Percentiles rank a stretch among this genome's conserved stretches.
phyloP scores from a whole-genome alignment of 2,888 invertebrate genomes.

The Anoncus sp. region DNA sequence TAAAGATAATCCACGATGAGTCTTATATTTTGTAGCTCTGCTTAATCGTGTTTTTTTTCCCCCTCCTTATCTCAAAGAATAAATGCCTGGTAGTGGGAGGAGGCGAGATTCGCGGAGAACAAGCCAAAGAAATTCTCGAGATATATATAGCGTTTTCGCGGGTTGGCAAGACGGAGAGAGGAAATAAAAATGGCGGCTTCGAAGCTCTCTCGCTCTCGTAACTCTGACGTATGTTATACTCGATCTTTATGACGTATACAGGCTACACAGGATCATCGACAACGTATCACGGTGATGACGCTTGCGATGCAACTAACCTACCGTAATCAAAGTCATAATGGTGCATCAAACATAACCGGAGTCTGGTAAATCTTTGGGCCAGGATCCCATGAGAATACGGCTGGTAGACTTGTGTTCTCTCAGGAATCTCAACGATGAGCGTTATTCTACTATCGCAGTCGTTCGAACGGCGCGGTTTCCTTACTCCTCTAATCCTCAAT shows the following conservation, averaged over 20 bases:
- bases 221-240: constrained; percentile 61
- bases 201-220: constrained; percentile 44
- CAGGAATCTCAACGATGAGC: constrained; percentile 9
- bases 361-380: constrained; percentile 80
- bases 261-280: constrained; percentile 47
- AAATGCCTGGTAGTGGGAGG: neutral
- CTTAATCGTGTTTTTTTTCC: neutral
- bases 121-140: neutral
- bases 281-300: constrained; percentile 72
- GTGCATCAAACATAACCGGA: constrained; percentile 83
- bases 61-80: constrained; percentile 8
- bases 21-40: neutral
- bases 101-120: neutral
- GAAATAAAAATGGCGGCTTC: neutral
- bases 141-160: neutral
- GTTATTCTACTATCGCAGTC: neutral
- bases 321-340: constrained; percentile 81
- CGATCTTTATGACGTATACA: constrained; percentile 39
- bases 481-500: neutral
- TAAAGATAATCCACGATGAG: neutral
- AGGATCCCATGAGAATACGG: constrained; percentile 74
- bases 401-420: constrained; percentile 66
- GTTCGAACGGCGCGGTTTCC: neutral
- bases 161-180: constrained; percentile 13
- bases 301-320: constrained; percentile 82